Evolutionary conservation across 1,140 invertebrate genomes (phyloP), one percentile per base, ranked within the genome.

Genomic region (Bombus waltoni): DNA sequence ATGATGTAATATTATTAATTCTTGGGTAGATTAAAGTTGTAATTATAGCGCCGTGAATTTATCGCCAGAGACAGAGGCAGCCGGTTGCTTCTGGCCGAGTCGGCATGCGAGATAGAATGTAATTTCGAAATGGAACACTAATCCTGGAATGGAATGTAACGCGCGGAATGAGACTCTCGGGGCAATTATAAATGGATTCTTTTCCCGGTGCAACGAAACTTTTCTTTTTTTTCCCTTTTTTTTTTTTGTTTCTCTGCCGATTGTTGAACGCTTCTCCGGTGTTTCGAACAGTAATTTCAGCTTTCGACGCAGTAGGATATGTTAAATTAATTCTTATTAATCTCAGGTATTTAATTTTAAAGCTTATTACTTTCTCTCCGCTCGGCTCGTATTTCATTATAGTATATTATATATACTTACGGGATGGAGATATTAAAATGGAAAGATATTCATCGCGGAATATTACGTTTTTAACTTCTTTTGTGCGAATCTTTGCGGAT

Each of bases 101-200:
- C 32, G 35, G 74, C 62, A 72, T 47, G 83, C 42, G 68, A 53
- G 76, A 62, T 72, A 70, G 76, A 70, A 72, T 80, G 83, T 62
- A 80, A 85, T 85, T 80, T 85, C 83, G 40, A 80, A 85, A 85
- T 85, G 83, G 66, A 73, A 71, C 83, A 72, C 72, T 76, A 76
- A 86, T 86, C 62, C 73, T 59, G 44, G 59, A 75, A 81, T 76
- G 62, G 72, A 81, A 75, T 82, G 35, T 71, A 47, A 72, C 66
- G n/a, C 35, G 35, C 11, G 76, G 76, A 79, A 72, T 72, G 66
- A 71, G 38, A 79, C 66, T 10, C 47, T 22, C 18, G 11, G 22
- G 40, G 53, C 57, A 80, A 85, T 80, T 80, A 80, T 47, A 71
- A 71, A 71, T 84, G 75, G 18, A n/a, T 80, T 62, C 68, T 72